Evolutionary conservation across 2,888 invertebrate genomes (phyloP).

Genomic region (Xanthorhoe designata): DNA sequence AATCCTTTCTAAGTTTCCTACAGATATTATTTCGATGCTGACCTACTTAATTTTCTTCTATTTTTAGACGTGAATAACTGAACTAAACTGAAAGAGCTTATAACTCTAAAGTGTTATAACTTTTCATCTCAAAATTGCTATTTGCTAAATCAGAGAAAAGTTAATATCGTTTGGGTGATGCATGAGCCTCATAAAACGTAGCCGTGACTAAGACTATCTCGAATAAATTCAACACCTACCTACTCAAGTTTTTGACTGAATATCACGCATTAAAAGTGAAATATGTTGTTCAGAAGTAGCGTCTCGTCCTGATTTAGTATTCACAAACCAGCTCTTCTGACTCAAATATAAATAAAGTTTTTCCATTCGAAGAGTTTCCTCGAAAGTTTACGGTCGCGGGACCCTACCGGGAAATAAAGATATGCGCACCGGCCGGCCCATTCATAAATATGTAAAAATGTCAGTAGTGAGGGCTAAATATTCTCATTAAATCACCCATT

Average conservation of each 20-base stretch:
- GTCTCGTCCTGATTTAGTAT: conserved; percentile 71
- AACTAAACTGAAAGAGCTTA: conserved; percentile 30
- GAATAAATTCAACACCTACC: conserved; percentile 41
- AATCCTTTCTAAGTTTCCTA: conserved; percentile 46
- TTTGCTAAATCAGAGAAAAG: conserved; percentile 29
- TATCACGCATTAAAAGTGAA: conserved; percentile 47
- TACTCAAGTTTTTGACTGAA: conserved; percentile 39
- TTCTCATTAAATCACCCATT: conserved; percentile 47
- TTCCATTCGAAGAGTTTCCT: conserved; percentile 72
- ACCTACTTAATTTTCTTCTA: conserved; percentile 47
- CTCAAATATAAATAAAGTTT: conserved; percentile 82
- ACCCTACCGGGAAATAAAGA: conserved; percentile 73
- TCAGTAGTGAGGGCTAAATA: conserved; percentile 45
- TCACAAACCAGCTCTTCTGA: conserved; percentile 72
- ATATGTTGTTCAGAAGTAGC: conserved; percentile 47
- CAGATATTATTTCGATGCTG: conserved; percentile 51
- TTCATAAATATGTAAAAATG: conserved; percentile 61
- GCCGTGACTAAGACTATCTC: conserved; percentile 26
- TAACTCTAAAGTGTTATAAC: conserved; percentile 12
- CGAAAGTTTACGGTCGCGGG: conserved; percentile 69
- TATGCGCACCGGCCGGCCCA: conserved; percentile 59
- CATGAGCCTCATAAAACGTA: conserved; percentile 24
- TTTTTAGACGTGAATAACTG: conserved; percentile 40
- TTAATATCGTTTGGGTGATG: conserved; percentile 29
- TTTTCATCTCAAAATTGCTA: conserved; percentile 20